Conservation (phyloP, 1,140 invertebrate genomes). For the Catajapyx aquilonaris region DNA sequence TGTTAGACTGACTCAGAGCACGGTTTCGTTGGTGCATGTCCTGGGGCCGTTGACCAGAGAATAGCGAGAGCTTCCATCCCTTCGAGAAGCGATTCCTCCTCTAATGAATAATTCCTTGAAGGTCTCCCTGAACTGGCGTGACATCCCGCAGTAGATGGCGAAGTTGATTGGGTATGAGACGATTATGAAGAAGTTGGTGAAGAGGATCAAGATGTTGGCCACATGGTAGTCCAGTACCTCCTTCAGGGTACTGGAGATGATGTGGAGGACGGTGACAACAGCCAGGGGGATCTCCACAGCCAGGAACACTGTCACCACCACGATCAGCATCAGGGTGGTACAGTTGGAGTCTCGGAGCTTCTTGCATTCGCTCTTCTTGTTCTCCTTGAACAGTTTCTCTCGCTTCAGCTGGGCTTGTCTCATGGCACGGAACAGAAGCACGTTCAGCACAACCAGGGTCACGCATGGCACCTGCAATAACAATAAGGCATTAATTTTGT, state of each 20-base stretch:
- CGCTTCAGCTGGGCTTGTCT: conserved; percentile 54
- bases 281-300: conserved; percentile 78
- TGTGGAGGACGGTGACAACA: conserved; percentile 63
- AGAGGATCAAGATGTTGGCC: conserved; percentile 59
- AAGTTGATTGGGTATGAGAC: conserved; percentile 85
- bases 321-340: conserved; percentile 86
- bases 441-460: conserved; percentile 69
- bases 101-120: conserved; percentile 72
- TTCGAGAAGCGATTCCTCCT: conserved; percentile 17
- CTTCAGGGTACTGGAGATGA: conserved; percentile 39
- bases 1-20: too few species aligned
- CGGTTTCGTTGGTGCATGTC: conserved; percentile 59
- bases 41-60: conserved; percentile 55
- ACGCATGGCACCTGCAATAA: conserved; percentile 83
- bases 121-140: conserved; percentile 75
- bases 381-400: conserved; percentile 60
- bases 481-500: too few species aligned
- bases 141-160: conserved; percentile 91
- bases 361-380: conserved; percentile 61
- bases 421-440: conserved; percentile 66
- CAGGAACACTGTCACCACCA: conserved; percentile 77
- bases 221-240: conserved; percentile 56
- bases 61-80: conserved; percentile 42
- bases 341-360: conserved; percentile 69
- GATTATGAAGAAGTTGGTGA: conserved; percentile 80